These are phyloP conservation scores for Cyprinodon tularosa DNA, from an alignment of 2,113 vertebrate species.

Conservation along the genomic window DNA sequence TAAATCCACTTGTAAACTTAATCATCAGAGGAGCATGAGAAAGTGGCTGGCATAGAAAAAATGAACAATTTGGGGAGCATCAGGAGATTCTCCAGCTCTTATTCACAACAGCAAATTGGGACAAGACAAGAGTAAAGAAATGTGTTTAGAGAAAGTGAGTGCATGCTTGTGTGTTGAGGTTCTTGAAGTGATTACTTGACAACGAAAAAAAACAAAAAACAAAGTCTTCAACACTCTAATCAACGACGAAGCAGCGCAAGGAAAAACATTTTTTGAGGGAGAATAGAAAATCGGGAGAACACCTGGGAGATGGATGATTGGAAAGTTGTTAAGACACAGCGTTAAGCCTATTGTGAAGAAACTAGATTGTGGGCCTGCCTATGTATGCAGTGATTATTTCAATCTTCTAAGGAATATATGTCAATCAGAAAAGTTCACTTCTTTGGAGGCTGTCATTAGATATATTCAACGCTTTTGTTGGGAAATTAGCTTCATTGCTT, in stretches of 20 bases:
- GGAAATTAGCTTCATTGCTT: background rate
- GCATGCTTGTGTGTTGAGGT: slow-evolving; percentile 9
- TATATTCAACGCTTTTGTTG: background rate
- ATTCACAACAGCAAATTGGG: slow-evolving; percentile 58
- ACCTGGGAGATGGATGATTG: slow-evolving; percentile 12
- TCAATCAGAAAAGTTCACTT: background rate
- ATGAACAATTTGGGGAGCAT: slow-evolving; percentile 62
- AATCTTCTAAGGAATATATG: background rate
- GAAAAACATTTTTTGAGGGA: slow-evolving; percentile 24
- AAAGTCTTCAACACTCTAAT: slow-evolving; percentile 62
- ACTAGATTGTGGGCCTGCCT: slow-evolving; percentile 9
- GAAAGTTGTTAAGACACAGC: background rate
- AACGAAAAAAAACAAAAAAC: slow-evolving; percentile 30
- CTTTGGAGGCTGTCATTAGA: background rate
- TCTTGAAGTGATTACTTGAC: slow-evolving; percentile 65
- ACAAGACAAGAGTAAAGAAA: slow-evolving; percentile 66
- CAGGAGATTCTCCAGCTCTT: slow-evolving; percentile 50
- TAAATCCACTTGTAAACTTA: slow-evolving; percentile 69
- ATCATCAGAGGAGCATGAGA: slow-evolving; percentile 61
- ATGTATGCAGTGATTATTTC: slow-evolving; percentile 4
- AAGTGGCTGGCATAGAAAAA: slow-evolving; percentile 57
- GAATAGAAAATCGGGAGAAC: slow-evolving; percentile 39
- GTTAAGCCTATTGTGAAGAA: background rate
- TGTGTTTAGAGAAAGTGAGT: background rate
- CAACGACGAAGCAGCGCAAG: slow-evolving; percentile 49